Percentiles rank a stretch among this genome's conserved stretches.
Conservation (phyloP, 2,797 vertebrate genomes). For the Clarias pachynema region DNA sequence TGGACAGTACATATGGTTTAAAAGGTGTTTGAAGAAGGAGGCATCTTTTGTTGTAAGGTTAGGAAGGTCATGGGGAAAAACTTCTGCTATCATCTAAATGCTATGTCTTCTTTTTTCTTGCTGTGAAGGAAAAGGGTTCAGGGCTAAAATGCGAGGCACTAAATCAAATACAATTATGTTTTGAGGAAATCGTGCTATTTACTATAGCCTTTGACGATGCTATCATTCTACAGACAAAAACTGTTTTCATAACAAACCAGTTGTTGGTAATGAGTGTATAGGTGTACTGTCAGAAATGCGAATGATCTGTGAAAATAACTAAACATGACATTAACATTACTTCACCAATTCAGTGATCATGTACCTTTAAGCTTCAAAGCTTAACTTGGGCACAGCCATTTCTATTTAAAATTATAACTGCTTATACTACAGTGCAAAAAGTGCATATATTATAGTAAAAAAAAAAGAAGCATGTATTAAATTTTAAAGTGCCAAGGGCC, state of each 20-base stretch:
- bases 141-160: conserved; percentile 39
- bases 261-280: conserved; percentile 45
- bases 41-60: conserved; percentile 57
- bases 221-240: conserved; percentile 39
- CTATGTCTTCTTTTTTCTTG: conserved; percentile 36
- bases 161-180: conserved; percentile 45
- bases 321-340: conserved; percentile 20
- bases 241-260: conserved; percentile 34
- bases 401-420: conserved; percentile 45
- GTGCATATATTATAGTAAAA: conserved; percentile 27
- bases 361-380: conserved; percentile 26
- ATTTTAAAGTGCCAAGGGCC: conserved; percentile 20
- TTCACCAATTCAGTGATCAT: conserved; percentile 5
- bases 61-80: conserved; percentile 41
- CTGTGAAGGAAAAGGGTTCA: conserved; percentile 41
- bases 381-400: conserved; percentile 42
- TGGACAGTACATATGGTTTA: conserved; percentile 48
- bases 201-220: conserved; percentile 39
- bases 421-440: not conserved
- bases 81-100: conserved; percentile 50
- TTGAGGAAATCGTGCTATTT: conserved; percentile 44
- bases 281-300: conserved; percentile 31
- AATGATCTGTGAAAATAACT: conserved; percentile 29
- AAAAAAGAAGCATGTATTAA: conserved; percentile 56
- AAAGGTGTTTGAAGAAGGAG: conserved; percentile 27